Evolutionary conservation across 1,140 invertebrate species (phyloP).

Genomic region (Potamilus streckersoni): DNA sequence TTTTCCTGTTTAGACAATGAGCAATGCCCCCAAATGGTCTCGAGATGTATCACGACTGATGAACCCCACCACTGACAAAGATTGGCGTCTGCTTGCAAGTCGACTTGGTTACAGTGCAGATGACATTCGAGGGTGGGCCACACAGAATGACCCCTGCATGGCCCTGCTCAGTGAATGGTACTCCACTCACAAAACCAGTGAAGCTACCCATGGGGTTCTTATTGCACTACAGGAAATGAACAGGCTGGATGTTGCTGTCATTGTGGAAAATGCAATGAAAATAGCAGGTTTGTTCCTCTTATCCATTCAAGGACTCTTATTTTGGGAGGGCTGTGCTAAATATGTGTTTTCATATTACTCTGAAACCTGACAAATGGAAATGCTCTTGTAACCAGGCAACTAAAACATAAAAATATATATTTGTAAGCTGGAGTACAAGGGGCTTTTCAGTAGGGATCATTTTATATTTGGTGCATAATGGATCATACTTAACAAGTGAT

Average conservation of each 20-base stretch:
- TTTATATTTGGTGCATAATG: too few species aligned
- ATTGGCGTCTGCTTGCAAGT: conserved; percentile 58
- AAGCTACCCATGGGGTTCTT: conserved; percentile 54
- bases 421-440: too few species aligned
- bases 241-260: conserved; percentile 49
- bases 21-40: conserved; percentile 59
- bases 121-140: conserved; percentile 58
- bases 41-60: conserved; percentile 53
- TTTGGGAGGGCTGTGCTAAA: too few species aligned
- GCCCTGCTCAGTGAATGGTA: conserved; percentile 62
- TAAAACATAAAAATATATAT: too few species aligned
- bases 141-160: conserved; percentile 59
- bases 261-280: conserved; percentile 62
- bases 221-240: conserved; percentile 71
- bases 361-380: too few species aligned
- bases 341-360: too few species aligned
- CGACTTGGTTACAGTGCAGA: conserved; percentile 56
- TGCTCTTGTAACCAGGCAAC: too few species aligned
- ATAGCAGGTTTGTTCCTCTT: conserved; percentile 39
- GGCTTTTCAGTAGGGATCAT: too few species aligned
- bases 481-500: too few species aligned
- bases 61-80: conserved; percentile 47
- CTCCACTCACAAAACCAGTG: conserved; percentile 59
- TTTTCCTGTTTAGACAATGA: conserved; percentile 48
- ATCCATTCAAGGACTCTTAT: background rate